Conservation (phyloP, 2,888 invertebrate species). For the Sinopyrophorus schimmeli region DNA sequence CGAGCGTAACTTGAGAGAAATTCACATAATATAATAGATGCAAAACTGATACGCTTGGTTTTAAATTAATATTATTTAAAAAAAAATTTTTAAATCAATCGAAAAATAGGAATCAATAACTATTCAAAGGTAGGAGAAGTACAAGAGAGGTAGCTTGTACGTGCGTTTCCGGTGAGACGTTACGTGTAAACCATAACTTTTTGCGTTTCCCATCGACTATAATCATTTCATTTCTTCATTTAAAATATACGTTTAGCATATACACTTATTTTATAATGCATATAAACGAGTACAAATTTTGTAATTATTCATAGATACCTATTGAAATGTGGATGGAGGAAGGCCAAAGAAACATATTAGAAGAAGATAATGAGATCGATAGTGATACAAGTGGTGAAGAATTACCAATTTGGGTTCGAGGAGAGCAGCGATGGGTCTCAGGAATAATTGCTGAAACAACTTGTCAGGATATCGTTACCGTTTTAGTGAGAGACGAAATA, state of each 20-base stretch:
- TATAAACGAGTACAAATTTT: too few relatives aligned
- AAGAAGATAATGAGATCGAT: constrained; percentile 47
- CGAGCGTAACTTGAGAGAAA: too few relatives aligned
- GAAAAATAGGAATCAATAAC: constrained; percentile 28
- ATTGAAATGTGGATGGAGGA: constrained; percentile 52
- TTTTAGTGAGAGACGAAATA: constrained; percentile 64
- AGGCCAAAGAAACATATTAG: constrained; percentile 35
- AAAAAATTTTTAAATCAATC: too few relatives aligned
- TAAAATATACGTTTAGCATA: too few relatives aligned
- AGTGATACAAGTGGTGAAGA: constrained; percentile 67
- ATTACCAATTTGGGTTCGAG: constrained; percentile 74
- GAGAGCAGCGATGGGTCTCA: constrained; percentile 79
- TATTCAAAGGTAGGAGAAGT: constrained; percentile 6
- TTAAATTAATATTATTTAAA: too few relatives aligned
- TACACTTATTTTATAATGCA: too few relatives aligned
- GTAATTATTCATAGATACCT: too few relatives aligned
- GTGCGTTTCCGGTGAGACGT: constrained; percentile 42
- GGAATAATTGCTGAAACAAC: constrained; percentile 77
- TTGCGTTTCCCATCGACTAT: constrained; percentile 38
- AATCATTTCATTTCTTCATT: constrained; percentile 8
- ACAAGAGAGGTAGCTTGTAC: constrained; percentile 29
- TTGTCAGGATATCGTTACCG: constrained; percentile 76
- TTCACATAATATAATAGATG: too few relatives aligned
- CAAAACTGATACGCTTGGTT: too few relatives aligned
- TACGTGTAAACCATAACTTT: constrained; percentile 35